Percentiles rank a stretch among this genome's conserved stretches.
Conservation (phyloP, 1,140 invertebrate genomes). For the Helicoverpa zea region DNA sequence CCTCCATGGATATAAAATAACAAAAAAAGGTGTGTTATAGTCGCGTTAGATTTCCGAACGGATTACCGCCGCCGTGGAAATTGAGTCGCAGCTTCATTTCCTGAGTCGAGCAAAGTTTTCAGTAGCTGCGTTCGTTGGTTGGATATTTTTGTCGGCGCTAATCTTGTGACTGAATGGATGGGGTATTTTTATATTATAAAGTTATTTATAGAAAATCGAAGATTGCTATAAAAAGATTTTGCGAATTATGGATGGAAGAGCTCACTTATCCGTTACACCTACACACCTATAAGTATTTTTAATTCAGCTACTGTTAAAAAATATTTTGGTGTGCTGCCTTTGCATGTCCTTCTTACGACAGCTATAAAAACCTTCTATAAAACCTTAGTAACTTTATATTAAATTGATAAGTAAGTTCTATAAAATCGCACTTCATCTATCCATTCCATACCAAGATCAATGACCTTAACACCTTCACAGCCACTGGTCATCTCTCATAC, state of each 20-base stretch:
- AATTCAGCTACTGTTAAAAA: no score
- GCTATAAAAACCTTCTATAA: background rate
- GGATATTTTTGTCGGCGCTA: constrained; percentile 3
- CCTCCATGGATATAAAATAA: constrained; percentile 12
- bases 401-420: no score
- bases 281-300: no score
- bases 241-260: no score
- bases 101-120: constrained; percentile 56
- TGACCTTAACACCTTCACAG: no score
- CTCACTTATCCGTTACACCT: no score
- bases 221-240: no score
- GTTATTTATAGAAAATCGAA: background rate
- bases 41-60: constrained; percentile 61
- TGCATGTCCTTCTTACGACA: background rate
- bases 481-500: no score
- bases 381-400: no score
- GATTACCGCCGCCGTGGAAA: constrained; percentile 63
- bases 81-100: constrained; percentile 65
- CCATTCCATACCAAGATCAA: no score
- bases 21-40: constrained; percentile 47
- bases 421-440: no score
- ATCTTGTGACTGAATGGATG: background rate
- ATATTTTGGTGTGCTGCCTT: no score
- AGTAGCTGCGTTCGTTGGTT: background rate
- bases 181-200: background rate